phyloP scores from a whole-genome alignment of 1,140 invertebrate genomes.

The Drosophila bocki region DNA sequence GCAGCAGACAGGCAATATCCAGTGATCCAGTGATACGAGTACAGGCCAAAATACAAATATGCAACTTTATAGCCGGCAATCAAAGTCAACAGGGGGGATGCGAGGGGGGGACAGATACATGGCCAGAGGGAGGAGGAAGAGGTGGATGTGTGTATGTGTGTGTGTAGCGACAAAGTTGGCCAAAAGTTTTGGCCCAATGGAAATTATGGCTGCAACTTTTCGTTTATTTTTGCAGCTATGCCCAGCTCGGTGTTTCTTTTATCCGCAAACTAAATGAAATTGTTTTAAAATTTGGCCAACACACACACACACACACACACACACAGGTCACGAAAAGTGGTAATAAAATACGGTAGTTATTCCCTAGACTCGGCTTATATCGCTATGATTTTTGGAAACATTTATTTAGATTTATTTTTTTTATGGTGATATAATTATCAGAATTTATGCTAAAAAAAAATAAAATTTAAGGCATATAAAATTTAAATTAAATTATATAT shows the following conservation, averaged over 20 bases:
- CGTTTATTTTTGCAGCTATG: constrained; percentile 34
- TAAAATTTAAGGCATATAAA: background rate
- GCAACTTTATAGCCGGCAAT: constrained; percentile 48
- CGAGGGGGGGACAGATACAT: constrained; percentile 13
- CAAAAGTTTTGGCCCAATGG: constrained; percentile 44
- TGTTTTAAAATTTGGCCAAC: constrained; percentile 64
- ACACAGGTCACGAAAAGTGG: background rate
- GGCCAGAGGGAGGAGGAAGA: constrained; percentile 2
- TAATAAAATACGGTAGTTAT: background rate
- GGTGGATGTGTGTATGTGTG: background rate
- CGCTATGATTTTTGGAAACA: background rate
- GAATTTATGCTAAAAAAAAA: background rate
- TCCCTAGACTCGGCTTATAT: background rate
- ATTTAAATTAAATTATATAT: background rate
- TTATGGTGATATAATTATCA: background rate
- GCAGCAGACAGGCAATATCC: constrained; percentile 13
- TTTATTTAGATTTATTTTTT: background rate
- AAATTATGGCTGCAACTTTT: constrained; percentile 49
- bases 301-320: background rate
- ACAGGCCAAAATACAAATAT: constrained; percentile 42
- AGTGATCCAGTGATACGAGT: constrained; percentile 21
- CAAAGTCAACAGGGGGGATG: constrained; percentile 25
- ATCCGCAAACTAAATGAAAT: constrained; percentile 61
- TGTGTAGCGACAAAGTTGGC: constrained; percentile 23
- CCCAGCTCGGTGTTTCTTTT: constrained; percentile 22